Evolutionary conservation across 2,888 invertebrate species (phyloP), one percentile per base, ranked within the genome.

Genomic region (Cephalotes varians): DNA sequence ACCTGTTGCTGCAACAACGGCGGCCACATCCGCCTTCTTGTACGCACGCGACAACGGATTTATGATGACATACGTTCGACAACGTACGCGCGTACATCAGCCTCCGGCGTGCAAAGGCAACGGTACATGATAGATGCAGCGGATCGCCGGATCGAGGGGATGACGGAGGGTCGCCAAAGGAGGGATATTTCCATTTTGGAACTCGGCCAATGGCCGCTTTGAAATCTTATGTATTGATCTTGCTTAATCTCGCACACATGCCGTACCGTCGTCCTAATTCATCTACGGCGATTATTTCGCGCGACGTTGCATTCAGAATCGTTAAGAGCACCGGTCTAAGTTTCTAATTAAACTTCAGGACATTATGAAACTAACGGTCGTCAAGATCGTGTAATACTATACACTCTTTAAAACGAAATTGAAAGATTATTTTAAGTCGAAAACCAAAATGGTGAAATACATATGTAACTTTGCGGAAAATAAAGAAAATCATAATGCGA

Each of bases 211-310:
- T 58, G 62, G 54, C 81, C 81, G 44, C 69, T 76, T 64, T 62
- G 82, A 80, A 65, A 72, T 72, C 51, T 44, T 64, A 80, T 47
- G 65, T 83, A 81, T 80, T 81, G 65, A 83, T 83, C 80, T 83
- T 81, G 80, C 58, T 49, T 72, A 72, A 83, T 83, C 80, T 49
- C 28, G 72, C 31, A 28, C 51, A 34, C 47, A 44, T 47, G n/a
- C 7, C 25, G 49, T 34, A 49, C 58, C 60, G 9, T 51, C 10
- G 72, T 34, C 49, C 62, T 82, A 80, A 72, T 81, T 83, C 51
- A 65, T 80, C 72, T 37, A 58, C 47, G 31, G 21, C 5, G 31
- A 77, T 77, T 77, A 77, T 56, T 72, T 73, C 73, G 25, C 5
- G 25, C 47, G 34, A 47, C 9, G 21, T 9, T 49, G 72, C 40